These are phyloP conservation scores for Bhutanitis thaidina DNA, from an alignment of 2,888 invertebrate genomes.

Conservation along the genomic window DNA sequence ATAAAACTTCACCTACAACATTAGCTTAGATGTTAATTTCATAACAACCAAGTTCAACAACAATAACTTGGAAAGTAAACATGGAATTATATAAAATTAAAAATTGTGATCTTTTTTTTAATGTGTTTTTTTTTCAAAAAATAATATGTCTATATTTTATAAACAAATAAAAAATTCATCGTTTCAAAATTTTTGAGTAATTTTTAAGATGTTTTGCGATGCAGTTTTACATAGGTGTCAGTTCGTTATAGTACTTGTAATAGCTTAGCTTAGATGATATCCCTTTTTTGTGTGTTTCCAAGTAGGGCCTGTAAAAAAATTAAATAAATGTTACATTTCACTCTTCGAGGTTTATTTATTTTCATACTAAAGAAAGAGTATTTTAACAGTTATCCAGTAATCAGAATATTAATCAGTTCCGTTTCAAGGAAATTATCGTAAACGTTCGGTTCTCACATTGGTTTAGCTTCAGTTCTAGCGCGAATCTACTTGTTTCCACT, in stretches of 20 bases:
- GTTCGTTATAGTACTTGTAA: not conserved
- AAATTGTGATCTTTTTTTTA: not conserved
- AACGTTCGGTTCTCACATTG: too few relatives aligned
- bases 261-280: constrained; percentile 52
- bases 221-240: not conserved
- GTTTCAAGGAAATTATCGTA: too few relatives aligned
- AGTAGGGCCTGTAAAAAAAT: constrained; percentile 60
- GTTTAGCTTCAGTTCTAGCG: too few relatives aligned
- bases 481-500: too few relatives aligned
- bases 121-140: not conserved
- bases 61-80: constrained; percentile 11
- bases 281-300: constrained; percentile 66
- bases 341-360: too few relatives aligned
- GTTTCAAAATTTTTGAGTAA: constrained; percentile 21
- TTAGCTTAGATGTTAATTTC: constrained; percentile 46
- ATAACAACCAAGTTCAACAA: constrained; percentile 20
- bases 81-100: constrained; percentile 3
- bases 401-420: too few relatives aligned
- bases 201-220: constrained; percentile 6
- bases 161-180: not conserved
- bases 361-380: too few relatives aligned
- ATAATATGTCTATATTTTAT: not conserved
- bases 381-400: too few relatives aligned
- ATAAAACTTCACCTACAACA: too few relatives aligned
- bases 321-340: not conserved